These are phyloP conservation scores for Sebastes schlegelii DNA, from an alignment of 2,113 vertebrate species.

Conservation along the genomic window DNA sequence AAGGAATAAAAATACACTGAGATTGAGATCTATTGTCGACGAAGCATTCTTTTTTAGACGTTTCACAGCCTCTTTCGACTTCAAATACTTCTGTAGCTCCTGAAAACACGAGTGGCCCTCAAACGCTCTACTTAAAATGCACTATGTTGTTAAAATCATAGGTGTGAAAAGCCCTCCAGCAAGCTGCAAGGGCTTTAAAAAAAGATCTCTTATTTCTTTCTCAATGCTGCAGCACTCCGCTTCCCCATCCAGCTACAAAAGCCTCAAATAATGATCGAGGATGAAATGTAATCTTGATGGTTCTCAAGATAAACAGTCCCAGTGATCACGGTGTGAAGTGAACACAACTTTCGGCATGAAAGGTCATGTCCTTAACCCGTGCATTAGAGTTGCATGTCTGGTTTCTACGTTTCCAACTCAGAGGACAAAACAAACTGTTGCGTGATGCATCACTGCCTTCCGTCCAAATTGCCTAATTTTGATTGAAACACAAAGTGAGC, in stretches of 20 bases:
- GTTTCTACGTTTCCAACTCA: slow-evolving; percentile 33
- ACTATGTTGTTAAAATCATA: not conserved
- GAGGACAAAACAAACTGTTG: slow-evolving; percentile 51
- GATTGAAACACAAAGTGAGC: slow-evolving; percentile 71
- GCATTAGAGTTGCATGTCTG: slow-evolving; percentile 3
- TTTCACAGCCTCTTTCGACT: not conserved
- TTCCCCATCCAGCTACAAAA: slow-evolving; percentile 23
- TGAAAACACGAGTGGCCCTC: slow-evolving; percentile 5
- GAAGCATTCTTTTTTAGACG: slow-evolving; percentile 13
- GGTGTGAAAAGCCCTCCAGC: slow-evolving; percentile 29
- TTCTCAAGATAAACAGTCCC: slow-evolving; percentile 35
- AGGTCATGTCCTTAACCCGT: not conserved
- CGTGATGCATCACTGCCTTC: slow-evolving; percentile 39
- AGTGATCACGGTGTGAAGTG: not conserved
- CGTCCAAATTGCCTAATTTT: slow-evolving; percentile 61
- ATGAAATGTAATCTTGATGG: slow-evolving; percentile 43
- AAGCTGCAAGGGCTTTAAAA: slow-evolving; percentile 22
- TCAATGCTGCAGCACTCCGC: slow-evolving; percentile 11
- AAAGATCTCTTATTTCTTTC: slow-evolving; percentile 2
- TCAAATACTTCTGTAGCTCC: not conserved
- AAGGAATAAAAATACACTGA: not conserved
- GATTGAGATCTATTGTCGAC: not conserved
- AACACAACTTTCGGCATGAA: not conserved
- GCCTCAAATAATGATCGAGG: slow-evolving; percentile 34
- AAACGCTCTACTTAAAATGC: slow-evolving; percentile 15